Evolutionary conservation across 2,888 invertebrate species (phyloP).

Genomic region (Rhodophaea formosa): DNA sequence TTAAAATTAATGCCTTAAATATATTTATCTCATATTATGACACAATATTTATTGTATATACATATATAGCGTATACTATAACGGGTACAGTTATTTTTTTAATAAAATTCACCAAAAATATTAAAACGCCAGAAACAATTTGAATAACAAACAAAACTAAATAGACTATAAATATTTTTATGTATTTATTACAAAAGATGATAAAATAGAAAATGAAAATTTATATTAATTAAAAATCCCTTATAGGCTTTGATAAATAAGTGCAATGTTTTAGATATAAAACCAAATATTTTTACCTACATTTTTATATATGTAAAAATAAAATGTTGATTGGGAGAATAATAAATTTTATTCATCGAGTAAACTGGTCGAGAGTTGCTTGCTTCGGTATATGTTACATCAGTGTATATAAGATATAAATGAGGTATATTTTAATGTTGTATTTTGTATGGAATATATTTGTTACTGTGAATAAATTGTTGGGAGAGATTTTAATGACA

Average conservation of each 20-base stretch:
- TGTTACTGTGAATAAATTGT: conserved; percentile 72
- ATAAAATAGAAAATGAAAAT: too few relatives aligned
- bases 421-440: conserved; percentile 56
- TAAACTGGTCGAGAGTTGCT: conserved; percentile 44
- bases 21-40: conserved; percentile 10
- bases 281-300: too few relatives aligned
- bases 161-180: too few relatives aligned
- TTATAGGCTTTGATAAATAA: too few relatives aligned
- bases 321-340: background rate
- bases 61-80: background rate
- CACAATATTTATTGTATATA: background rate
- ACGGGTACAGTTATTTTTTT: too few relatives aligned
- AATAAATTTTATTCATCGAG: conserved; percentile 30
- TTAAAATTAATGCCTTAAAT: conserved; percentile 31
- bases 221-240: too few relatives aligned
- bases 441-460: conserved; percentile 73
- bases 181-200: too few relatives aligned
- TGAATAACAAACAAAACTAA: too few relatives aligned
- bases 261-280: too few relatives aligned
- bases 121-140: too few relatives aligned
- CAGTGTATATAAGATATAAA: conserved; percentile 36
- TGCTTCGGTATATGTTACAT: conserved; percentile 44
- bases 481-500: conserved; percentile 42
- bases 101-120: too few relatives aligned
- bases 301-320: too few relatives aligned